Conservation (phyloP, 2,888 invertebrate species). For the Deroplatys truncata region DNA sequence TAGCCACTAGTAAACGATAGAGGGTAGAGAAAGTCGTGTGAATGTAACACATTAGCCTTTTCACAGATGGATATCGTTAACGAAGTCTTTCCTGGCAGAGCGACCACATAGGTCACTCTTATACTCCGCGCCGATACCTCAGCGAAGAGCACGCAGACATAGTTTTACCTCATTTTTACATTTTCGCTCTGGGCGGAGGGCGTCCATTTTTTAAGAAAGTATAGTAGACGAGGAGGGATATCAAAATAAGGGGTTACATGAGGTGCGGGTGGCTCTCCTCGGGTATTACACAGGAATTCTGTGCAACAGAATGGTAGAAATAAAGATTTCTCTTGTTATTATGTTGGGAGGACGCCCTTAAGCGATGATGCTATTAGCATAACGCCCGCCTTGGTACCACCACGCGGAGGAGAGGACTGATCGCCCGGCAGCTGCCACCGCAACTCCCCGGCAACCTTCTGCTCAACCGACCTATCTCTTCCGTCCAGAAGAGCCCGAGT, state of each 20-base stretch:
- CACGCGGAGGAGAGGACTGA: not conserved
- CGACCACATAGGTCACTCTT: not conserved
- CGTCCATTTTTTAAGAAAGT: slow-evolving; percentile 16
- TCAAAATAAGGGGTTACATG: slow-evolving; percentile 16
- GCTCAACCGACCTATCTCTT: not conserved
- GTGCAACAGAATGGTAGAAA: not conserved
- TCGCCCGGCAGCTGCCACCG: not conserved
- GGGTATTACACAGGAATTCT: slow-evolving; percentile 13
- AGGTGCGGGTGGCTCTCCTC: slow-evolving; percentile 10
- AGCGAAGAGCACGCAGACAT: not conserved
- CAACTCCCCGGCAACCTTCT: not conserved
- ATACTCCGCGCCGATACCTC: not conserved
- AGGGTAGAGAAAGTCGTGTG: too few relatives aligned
- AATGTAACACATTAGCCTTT: too few relatives aligned
- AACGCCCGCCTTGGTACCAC: not conserved
- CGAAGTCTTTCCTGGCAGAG: too few relatives aligned
- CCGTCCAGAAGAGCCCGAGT: not conserved
- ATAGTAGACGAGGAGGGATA: slow-evolving; percentile 11
- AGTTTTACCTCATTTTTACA: slow-evolving; percentile 14
- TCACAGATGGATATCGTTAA: too few relatives aligned
- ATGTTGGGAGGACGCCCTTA: not conserved
- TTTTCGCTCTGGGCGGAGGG: slow-evolving; percentile 9
- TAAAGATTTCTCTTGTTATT: not conserved
- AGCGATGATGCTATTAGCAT: slow-evolving; percentile 4
- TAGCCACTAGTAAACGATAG: too few relatives aligned